Evolutionary conservation across 1,140 invertebrate genomes (phyloP), one percentile per base, ranked within the genome.

Genomic region (Fopius arisanus): DNA sequence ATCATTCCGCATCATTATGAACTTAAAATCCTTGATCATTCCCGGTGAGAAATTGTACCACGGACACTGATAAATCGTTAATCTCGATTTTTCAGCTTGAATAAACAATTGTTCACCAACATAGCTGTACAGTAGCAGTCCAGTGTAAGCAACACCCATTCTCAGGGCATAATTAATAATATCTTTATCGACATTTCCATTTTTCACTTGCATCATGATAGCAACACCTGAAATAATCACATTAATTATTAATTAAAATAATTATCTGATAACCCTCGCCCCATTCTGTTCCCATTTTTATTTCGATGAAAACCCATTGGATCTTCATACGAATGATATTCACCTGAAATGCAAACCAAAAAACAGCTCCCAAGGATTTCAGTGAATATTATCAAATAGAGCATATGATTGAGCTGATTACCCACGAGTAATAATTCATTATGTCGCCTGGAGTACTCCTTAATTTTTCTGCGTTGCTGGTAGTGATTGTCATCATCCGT

Each of bases 11-110:
- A 48, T 43, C 43, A 51, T 69, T 6, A 69, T 51, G n/a, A 48
- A 48, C 43, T 51, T 51, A 3, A 69, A 12, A 51, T 69, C 40
- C 19, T 51, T 51, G 28, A 26, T 9, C 9, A 16, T 26, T n/a
- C 14, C 65, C 7, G 37, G 23, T 0, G 67, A 31, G 16, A 74
- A 40, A 33, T 74, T 29, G 28, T 74, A 74, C 73, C 73, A 74
- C 4, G 0, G n/a, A 74, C 67, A 69, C 14, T 31, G 10, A 21
- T 66, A 74, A 0, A 48, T 26, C 10, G 73, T 54, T 5, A 48
- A 12, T 37, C 54, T 14, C 3, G 59, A 26, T 14, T 74, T 63
- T 65, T 69, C 51, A 21, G 67, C 43, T 65, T 48, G 16, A 9
- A n/a, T 23, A 3, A 26, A 31, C 14, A 74, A 19, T n/a, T 51